Evolutionary conservation across 2,797 vertebrate genomes (phyloP).

Genomic region (Pangasius larnaudii): DNA sequence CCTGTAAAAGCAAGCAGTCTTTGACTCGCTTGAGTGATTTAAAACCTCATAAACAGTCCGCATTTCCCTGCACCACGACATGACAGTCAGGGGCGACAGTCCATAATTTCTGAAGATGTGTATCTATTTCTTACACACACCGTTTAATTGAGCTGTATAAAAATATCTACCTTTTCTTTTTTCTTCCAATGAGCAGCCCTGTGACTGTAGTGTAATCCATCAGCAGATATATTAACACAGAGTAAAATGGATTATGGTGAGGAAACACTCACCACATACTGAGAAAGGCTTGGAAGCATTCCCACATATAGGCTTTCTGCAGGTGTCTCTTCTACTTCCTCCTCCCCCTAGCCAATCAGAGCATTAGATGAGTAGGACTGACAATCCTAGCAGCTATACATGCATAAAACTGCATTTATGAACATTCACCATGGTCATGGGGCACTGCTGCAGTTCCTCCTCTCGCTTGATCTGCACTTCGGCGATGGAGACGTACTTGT

Average conservation of each 20-base stretch:
- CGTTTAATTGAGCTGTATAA: background rate
- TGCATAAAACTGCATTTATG: background rate
- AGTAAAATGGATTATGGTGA: background rate
- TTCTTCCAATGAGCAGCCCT: background rate
- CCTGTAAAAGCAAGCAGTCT: background rate
- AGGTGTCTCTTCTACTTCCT: constrained; percentile 90
- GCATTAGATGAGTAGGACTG: background rate
- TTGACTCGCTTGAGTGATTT: background rate
- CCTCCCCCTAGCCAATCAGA: constrained; percentile 83
- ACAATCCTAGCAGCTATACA: constrained; percentile 8
- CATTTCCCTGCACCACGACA: background rate
- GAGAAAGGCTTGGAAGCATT: constrained; percentile 93
- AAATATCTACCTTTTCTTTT: background rate
- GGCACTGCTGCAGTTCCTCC: constrained; percentile 91
- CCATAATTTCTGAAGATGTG: background rate
- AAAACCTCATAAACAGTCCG: background rate
- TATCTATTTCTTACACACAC: background rate
- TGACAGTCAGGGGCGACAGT: background rate
- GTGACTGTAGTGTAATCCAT: background rate
- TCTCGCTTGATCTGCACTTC: constrained; percentile 93
- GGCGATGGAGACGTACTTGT: constrained; percentile 93
- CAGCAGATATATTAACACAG: background rate
- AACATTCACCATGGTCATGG: constrained; percentile 88
- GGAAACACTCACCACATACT: constrained; percentile 89
- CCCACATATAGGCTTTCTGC: constrained; percentile 88